Percentiles rank a stretch among this genome's conserved stretches.
These are phyloP conservation scores for Antheraea yamamai DNA, from an alignment of 2,888 invertebrate genomes.

Conservation along the genomic window DNA sequence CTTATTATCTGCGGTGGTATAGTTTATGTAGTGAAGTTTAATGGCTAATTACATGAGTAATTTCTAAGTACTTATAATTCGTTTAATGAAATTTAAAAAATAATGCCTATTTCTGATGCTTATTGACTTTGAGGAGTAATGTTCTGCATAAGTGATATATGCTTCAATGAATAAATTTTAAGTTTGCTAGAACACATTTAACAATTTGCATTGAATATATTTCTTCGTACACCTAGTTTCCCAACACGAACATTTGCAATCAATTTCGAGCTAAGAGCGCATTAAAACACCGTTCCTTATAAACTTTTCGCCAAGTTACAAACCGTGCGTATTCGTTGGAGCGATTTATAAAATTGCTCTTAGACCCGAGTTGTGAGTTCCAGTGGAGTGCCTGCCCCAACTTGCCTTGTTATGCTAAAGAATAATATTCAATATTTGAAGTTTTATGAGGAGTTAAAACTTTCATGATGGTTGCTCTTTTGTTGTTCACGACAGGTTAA, in stretches of 20 bases:
- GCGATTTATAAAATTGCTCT: constrained; percentile 65
- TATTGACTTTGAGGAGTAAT: neutral
- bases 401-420: constrained; percentile 48
- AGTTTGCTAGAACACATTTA: neutral
- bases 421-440: constrained; percentile 48
- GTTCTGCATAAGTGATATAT: neutral
- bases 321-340: constrained; percentile 59
- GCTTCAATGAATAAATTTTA: neutral
- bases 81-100: too few relatives aligned
- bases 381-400: constrained; percentile 47
- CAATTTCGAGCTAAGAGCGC: constrained; percentile 54
- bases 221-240: constrained; percentile 27
- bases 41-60: neutral
- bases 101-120: neutral
- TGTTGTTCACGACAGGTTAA: constrained; percentile 10
- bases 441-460: constrained; percentile 37
- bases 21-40: neutral
- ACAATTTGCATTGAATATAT: constrained; percentile 10
- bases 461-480: constrained; percentile 25
- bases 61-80: neutral
- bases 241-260: constrained; percentile 38
- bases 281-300: constrained; percentile 58
- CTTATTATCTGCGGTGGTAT: neutral
- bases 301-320: constrained; percentile 54
- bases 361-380: constrained; percentile 47